Evolutionary conservation across 35 echinoderm and acorn worm species (phyloP).

Genomic region (Stichopus chloronotus): DNA sequence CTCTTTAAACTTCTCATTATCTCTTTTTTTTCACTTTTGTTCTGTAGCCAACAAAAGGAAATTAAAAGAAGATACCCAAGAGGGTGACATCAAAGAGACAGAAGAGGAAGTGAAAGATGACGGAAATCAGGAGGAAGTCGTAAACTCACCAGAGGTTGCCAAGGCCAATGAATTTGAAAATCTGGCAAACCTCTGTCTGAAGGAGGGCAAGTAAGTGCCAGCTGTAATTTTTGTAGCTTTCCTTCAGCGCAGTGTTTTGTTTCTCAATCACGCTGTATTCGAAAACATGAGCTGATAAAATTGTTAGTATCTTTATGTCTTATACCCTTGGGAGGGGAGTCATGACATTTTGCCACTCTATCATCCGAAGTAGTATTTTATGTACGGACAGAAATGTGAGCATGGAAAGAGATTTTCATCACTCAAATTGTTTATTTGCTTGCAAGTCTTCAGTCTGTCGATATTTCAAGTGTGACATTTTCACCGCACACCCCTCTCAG

Average conservation of each 20-base stretch:
- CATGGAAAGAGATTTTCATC: no score
- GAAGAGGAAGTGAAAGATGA: neutral
- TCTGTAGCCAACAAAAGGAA: neutral
- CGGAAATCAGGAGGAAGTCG: neutral
- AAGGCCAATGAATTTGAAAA: conserved; percentile 93
- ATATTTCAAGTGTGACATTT: no score
- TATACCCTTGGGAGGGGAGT: neutral
- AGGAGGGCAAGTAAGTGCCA: conserved; percentile 83
- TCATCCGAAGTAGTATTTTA: no score
- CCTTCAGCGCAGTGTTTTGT: neutral
- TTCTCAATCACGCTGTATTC: neutral
- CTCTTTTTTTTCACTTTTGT: neutral
- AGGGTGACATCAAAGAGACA: neutral
- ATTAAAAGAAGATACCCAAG: neutral
- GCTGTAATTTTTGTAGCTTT: neutral
- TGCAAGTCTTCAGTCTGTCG: no score
- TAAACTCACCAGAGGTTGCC: conserved; percentile 58
- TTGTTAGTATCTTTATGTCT: neutral
- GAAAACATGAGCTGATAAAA: neutral
- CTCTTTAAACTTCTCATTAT: neutral
- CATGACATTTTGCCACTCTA: no score
- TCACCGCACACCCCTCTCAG: no score
- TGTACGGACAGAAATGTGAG: no score
- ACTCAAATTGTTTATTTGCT: no score
- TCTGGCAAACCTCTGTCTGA: conserved; percentile 81